Conservation (phyloP, 2,113 vertebrate species). For the Choloepus hoffmanni region DNA sequence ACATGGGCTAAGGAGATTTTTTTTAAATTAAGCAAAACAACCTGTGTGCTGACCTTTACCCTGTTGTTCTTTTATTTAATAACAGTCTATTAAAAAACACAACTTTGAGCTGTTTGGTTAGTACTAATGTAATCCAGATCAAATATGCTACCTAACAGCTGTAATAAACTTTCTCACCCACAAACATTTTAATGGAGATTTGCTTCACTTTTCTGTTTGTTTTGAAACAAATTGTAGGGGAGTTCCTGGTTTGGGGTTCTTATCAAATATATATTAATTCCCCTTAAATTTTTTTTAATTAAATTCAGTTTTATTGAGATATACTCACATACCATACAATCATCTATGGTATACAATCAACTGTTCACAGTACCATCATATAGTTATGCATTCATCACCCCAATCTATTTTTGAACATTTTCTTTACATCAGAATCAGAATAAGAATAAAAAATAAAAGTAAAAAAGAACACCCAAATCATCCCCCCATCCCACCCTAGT, state of each 20-base stretch:
- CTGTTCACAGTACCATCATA: too few species aligned
- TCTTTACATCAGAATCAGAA: too few species aligned
- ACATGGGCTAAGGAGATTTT: conserved; percentile 25
- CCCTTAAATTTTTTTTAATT: conserved; percentile 16
- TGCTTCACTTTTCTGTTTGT: conserved; percentile 51
- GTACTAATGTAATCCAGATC: conserved; percentile 29
- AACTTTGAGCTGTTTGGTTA: conserved; percentile 53
- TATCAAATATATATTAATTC: conserved; percentile 37
- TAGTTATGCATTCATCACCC: too few species aligned
- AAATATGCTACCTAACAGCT: conserved; percentile 20
- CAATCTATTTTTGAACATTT: too few species aligned
- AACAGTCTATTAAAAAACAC: conserved; percentile 65
- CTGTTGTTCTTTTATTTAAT: conserved; percentile 61
- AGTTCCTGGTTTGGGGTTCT: conserved; percentile 40
- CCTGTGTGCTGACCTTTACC: conserved; percentile 62
- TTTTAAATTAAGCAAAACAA: conserved; percentile 65
- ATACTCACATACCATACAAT: too few species aligned
- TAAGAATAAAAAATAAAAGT: too few species aligned
- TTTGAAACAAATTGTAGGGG: conserved; percentile 36
- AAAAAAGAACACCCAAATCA: background rate
- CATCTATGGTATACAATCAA: too few species aligned
- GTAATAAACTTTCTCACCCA: background rate
- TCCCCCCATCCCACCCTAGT: too few species aligned
- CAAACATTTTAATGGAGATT: conserved; percentile 34
- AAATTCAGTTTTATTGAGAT: too few species aligned